A percentile compares a stretch with the other conserved stretches of the same genome.
phyloP scores from a whole-genome alignment of 2,113 vertebrate species.

The Triplophysa rosa region DNA sequence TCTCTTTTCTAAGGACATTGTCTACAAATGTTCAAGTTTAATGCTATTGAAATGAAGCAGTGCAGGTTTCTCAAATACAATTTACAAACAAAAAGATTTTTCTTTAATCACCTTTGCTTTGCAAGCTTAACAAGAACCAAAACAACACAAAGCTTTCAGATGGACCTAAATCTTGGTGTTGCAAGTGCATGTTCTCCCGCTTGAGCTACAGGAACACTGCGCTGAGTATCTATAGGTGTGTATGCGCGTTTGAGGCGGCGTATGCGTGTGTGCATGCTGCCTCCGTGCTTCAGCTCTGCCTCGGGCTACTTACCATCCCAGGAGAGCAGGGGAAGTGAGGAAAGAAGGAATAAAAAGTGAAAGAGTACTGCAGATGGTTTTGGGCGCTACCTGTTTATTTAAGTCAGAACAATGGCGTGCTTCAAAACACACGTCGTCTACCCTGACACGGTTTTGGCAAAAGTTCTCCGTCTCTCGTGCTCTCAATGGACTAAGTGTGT shows the following conservation, averaged over 20 bases:
- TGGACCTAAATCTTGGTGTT: too few species aligned
- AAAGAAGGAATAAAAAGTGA: conserved; percentile 33
- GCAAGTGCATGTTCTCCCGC: too few species aligned
- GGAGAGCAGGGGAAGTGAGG: conserved; percentile 22
- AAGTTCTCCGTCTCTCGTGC: conserved; percentile 26
- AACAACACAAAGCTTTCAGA: too few species aligned
- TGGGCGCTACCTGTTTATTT: conserved; percentile 53
- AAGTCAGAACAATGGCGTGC: conserved; percentile 46
- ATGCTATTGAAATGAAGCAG: too few species aligned
- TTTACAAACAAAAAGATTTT: too few species aligned
- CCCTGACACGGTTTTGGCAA: conserved; percentile 48
- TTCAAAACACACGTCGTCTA: conserved; percentile 41
- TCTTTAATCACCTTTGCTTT: too few species aligned
- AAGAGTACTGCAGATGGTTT: conserved; percentile 46
- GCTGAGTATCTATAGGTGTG: too few species aligned
- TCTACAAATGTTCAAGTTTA: too few species aligned
- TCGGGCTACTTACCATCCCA: conserved; percentile 1
- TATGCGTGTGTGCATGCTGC: conserved; percentile 7
- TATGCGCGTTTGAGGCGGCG: not conserved
- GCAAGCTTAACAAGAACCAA: too few species aligned
- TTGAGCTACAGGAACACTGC: too few species aligned
- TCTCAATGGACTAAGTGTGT: conserved; percentile 57
- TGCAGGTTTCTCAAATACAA: too few species aligned
- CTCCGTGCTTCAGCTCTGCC: conserved; percentile 32
- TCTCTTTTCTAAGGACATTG: not conserved